Evolutionary conservation across 1,140 invertebrate species (phyloP), one percentile per base, ranked within the genome.

Genomic region (Harlomillsia oculata): DNA sequence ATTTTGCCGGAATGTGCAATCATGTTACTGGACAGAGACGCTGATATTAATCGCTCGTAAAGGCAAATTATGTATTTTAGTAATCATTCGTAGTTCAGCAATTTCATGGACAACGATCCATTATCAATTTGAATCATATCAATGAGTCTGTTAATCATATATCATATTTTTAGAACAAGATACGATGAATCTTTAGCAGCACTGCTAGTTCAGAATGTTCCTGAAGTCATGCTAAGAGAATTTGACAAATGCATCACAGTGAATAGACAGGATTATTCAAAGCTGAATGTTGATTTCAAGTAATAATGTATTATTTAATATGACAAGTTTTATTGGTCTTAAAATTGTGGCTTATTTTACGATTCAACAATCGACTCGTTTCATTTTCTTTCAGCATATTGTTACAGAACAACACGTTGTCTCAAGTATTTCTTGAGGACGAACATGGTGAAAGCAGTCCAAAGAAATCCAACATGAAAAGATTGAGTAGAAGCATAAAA

Each of bases 41-140:
- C 59, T 13, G 52, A 56, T 50, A 36, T 60, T 28, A 20, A 43
- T 39, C 20, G 44, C 23, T n/a, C 20, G 59, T 60, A 56, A 51
- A n/a, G 21, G 0, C 16, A 14, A 48, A 2, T 23, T 30, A 48
- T 48, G 30, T n/a, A n/a, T n/a, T n/a, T n/a, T n/a, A n/a, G n/a
- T n/a, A n/a, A n/a, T n/a, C n/a, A n/a, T n/a, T n/a, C n/a, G n/a
- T n/a, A n/a, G n/a, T n/a, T n/a, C n/a, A n/a, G n/a, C n/a, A n/a
- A n/a, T n/a, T n/a, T n/a, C n/a, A n/a, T n/a, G n/a, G n/a, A n/a
- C n/a, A n/a, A n/a, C n/a, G n/a, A n/a, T n/a, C n/a, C n/a, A n/a
- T n/a, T n/a, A n/a, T n/a, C n/a, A n/a, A n/a, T n/a, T n/a, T n/a
- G n/a, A n/a, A n/a, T n/a, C n/a, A n/a, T n/a, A n/a, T n/a, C n/a